phyloP scores from a whole-genome alignment of 1,140 invertebrate species.

The Bombus confusus region DNA sequence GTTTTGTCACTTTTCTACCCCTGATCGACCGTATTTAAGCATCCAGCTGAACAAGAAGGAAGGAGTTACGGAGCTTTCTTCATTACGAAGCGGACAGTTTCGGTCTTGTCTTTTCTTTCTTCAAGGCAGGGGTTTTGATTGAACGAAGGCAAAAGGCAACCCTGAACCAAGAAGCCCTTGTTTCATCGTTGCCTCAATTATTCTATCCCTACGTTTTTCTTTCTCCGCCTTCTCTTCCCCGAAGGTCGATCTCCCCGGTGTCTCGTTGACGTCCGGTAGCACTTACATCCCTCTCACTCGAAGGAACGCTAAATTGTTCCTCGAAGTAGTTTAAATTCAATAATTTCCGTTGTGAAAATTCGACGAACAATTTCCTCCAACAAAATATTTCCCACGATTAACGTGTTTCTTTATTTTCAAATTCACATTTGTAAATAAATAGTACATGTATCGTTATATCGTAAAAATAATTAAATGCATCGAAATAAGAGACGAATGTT shows the following conservation, averaged over 20 bases:
- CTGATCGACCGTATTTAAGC: conserved; percentile 59
- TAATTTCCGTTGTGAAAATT: background rate
- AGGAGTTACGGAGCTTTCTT: conserved; percentile 67
- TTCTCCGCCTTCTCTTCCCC: conserved; percentile 47
- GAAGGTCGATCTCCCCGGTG: conserved; percentile 42
- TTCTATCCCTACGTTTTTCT: conserved; percentile 69
- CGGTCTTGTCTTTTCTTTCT: conserved; percentile 73
- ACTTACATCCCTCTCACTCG: conserved; percentile 35
- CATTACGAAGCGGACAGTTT: conserved; percentile 76
- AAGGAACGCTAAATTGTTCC: conserved; percentile 26
- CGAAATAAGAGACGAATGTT: background rate
- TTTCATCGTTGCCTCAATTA: conserved; percentile 71
- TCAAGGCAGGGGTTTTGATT: conserved; percentile 73
- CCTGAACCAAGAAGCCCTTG: conserved; percentile 59
- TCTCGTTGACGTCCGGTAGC: conserved; percentile 55
- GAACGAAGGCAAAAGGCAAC: conserved; percentile 71
- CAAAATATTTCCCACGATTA: too few species aligned
- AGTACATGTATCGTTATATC: background rate
- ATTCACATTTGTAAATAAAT: too few species aligned
- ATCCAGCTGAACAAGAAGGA: conserved; percentile 64
- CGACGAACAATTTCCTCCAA: background rate
- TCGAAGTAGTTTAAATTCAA: conserved; percentile 25
- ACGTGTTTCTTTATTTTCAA: too few species aligned
- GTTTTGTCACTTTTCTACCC: conserved; percentile 41
- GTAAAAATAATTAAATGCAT: background rate